Conservation (phyloP, 2,888 invertebrate species). For the Anaspis maculata region DNA sequence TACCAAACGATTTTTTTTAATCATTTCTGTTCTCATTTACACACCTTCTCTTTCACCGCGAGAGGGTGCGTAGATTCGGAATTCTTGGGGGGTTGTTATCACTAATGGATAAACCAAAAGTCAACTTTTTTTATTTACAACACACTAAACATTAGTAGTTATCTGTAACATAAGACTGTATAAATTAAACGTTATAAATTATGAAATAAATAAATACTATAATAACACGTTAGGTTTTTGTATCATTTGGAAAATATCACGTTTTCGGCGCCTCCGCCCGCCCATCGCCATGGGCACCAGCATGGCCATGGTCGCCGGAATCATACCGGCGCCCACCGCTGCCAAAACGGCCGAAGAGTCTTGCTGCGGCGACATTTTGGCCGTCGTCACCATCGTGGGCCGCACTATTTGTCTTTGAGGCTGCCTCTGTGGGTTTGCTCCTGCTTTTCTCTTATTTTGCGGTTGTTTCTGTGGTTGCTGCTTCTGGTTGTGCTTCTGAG, state of each 20-base stretch:
- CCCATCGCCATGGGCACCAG: slow-evolving; percentile 69
- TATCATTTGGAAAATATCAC: not conserved
- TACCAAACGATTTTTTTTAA: no score
- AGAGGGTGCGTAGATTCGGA: slow-evolving; percentile 16
- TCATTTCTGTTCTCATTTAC: slow-evolving; percentile 12
- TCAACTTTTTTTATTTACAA: slow-evolving; percentile 1
- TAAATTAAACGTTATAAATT: slow-evolving; percentile 1
- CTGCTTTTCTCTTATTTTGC: slow-evolving; percentile 33
- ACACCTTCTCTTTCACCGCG: slow-evolving; percentile 18
- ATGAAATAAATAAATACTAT: slow-evolving; percentile 13
- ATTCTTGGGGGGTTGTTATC: not conserved
- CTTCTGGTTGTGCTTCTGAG: slow-evolving; percentile 10
- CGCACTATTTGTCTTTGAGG: slow-evolving; percentile 3
- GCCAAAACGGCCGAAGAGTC: slow-evolving; percentile 59
- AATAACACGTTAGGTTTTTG: slow-evolving; percentile 1
- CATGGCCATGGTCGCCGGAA: slow-evolving; percentile 75
- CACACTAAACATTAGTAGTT: no score
- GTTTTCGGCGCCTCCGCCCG: slow-evolving; percentile 28
- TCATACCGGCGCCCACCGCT: slow-evolving; percentile 69
- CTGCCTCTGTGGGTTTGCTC: no score
- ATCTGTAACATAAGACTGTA: no score
- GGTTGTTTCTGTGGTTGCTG: slow-evolving; percentile 29
- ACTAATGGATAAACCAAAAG: slow-evolving; percentile 11
- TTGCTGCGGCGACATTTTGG: slow-evolving; percentile 17
- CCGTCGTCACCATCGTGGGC: slow-evolving; percentile 14